Percentiles rank a stretch among this genome's conserved stretches.
These are phyloP conservation scores for Euphonia xanthogaster DNA, from an alignment of 2,797 vertebrate genomes.

Conservation along the genomic window DNA sequence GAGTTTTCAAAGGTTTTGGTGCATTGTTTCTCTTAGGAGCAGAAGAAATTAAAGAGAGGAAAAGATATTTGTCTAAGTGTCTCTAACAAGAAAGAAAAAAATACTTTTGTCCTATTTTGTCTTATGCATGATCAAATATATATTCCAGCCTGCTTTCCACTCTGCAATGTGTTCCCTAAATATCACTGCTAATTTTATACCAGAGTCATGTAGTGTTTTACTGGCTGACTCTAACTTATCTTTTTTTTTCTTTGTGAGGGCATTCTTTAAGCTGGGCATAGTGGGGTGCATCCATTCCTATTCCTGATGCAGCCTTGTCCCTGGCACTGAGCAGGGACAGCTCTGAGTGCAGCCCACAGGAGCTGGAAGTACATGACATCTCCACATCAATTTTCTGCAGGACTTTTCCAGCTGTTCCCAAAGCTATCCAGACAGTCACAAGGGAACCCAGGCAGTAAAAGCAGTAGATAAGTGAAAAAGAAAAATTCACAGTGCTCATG, in stretches of 20 bases:
- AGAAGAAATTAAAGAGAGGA: background rate
- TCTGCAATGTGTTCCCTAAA: background rate
- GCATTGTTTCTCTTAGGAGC: background rate
- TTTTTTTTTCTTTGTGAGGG: background rate
- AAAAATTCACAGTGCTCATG: background rate
- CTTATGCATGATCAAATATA: background rate
- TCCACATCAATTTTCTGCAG: background rate
- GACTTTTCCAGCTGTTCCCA: background rate
- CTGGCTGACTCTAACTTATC: background rate
- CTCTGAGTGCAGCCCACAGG: fast-evolving
- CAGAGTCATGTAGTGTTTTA: background rate
- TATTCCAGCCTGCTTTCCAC: background rate
- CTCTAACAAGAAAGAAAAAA: background rate
- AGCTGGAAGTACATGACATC: background rate
- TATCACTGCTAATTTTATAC: background rate
- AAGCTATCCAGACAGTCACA: background rate
- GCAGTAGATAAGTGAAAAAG: background rate
- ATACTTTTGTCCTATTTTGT: background rate
- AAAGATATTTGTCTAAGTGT: background rate
- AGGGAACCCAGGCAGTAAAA: background rate
- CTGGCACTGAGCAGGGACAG: background rate
- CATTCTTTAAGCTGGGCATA: fast-evolving
- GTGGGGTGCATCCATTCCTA: background rate
- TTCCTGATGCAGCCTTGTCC: background rate
- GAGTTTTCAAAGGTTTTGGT: background rate